Evolutionary conservation across 2,797 vertebrate genomes (phyloP).

Genomic region (Lepus oiostolus): DNA sequence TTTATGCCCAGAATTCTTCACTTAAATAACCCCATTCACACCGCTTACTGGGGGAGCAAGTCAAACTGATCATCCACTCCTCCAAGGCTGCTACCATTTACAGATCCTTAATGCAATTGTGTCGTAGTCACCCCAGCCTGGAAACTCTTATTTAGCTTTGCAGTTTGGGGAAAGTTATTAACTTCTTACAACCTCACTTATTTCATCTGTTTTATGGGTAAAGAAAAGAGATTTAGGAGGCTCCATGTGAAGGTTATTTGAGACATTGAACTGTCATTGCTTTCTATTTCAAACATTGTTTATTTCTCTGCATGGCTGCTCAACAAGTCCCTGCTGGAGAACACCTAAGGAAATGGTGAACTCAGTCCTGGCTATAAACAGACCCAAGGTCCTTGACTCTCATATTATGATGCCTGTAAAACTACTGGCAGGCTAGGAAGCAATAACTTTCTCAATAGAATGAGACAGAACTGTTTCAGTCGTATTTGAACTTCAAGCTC

Average conservation of each 20-base stretch:
- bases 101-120: not conserved
- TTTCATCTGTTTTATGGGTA: conserved; percentile 61
- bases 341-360: conserved; percentile 49
- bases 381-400: conserved; percentile 36
- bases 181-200: conserved; percentile 59
- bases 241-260: conserved; percentile 22
- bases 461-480: conserved; percentile 21
- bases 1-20: not conserved
- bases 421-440: conserved; percentile 54
- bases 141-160: conserved; percentile 22
- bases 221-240: conserved; percentile 26
- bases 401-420: conserved; percentile 53
- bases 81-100: not conserved
- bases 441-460: conserved; percentile 61
- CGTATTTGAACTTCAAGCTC: conserved; percentile 63
- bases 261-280: conserved; percentile 7
- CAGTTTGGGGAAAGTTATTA: conserved; percentile 41
- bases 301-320: not conserved
- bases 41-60: not conserved
- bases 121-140: not conserved
- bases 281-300: conserved; percentile 35
- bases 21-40: conserved; percentile 16
- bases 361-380: conserved; percentile 14
- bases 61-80: not conserved
- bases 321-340: not conserved